Evolutionary conservation across 2,888 invertebrate genomes (phyloP).

Genomic region (Spatulosminthurus flaviceps): DNA sequence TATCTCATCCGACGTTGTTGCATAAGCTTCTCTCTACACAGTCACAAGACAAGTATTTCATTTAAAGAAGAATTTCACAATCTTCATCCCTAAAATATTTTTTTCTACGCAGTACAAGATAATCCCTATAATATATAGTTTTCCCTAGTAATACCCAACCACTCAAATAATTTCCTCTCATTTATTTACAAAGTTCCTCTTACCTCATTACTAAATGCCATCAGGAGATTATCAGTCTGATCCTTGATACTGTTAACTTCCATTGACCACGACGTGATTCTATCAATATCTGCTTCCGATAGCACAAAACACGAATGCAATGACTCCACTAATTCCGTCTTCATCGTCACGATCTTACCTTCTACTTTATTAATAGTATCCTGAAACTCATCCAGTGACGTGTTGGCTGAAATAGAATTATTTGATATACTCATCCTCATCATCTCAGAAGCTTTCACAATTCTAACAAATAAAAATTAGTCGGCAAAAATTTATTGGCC

Average conservation of each 20-base stretch:
- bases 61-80: too few species aligned
- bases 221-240: conserved; percentile 42
- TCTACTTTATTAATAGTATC: conserved; percentile 51
- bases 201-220: conserved; percentile 50
- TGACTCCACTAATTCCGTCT: conserved; percentile 54
- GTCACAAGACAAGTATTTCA: too few species aligned
- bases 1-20: too few species aligned
- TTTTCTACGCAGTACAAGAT: too few species aligned
- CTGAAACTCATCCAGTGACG: conserved; percentile 52
- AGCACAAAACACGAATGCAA: conserved; percentile 54
- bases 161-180: background rate
- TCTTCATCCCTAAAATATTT: too few species aligned
- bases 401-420: conserved; percentile 47
- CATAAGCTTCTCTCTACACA: too few species aligned
- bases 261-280: conserved; percentile 57
- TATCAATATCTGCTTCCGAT: conserved; percentile 57
- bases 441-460: background rate
- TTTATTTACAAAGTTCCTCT: background rate
- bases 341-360: conserved; percentile 50
- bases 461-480: conserved; percentile 5
- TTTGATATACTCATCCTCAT: background rate
- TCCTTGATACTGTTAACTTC: conserved; percentile 54
- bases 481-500: too few species aligned
- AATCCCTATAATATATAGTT: too few species aligned
- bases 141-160: too few species aligned